Evolutionary conservation across 2,888 invertebrate species (phyloP).

Genomic region (Opisthograptis luteolata): DNA sequence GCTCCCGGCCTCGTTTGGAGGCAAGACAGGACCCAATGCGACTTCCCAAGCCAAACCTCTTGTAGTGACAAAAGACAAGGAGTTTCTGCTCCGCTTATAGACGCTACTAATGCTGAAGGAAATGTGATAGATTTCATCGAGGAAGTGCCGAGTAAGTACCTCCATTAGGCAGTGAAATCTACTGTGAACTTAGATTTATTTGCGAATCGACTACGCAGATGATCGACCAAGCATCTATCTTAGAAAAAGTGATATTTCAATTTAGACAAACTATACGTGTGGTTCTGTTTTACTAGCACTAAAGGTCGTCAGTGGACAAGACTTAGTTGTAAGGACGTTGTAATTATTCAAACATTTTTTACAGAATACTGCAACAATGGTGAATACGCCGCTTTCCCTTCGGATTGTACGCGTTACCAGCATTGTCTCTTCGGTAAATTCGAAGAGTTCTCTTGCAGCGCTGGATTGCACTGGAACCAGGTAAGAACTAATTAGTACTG

Average conservation of each 20-base stretch:
- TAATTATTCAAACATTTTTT: constrained; percentile 1
- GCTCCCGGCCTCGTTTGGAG: constrained; percentile 91
- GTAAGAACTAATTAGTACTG: constrained; percentile 55
- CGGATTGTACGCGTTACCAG: constrained; percentile 89
- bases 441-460: constrained; percentile 88
- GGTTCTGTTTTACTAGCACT: no score
- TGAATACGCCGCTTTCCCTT: constrained; percentile 86
- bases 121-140: constrained; percentile 49
- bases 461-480: constrained; percentile 90
- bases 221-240: no score
- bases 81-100: constrained; percentile 52
- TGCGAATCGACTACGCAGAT: no score
- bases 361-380: constrained; percentile 84
- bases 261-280: no score
- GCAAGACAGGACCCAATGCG: constrained; percentile 87
- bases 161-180: no score
- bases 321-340: no score
- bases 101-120: constrained; percentile 47
- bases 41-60: constrained; percentile 88
- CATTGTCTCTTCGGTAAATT: constrained; percentile 92
- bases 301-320: no score
- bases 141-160: constrained; percentile 36
- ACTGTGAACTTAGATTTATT: no score
- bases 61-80: constrained; percentile 78
- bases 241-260: no score